Conservation (phyloP, 2,888 invertebrate genomes). For the Torymus aiolomorphi region DNA sequence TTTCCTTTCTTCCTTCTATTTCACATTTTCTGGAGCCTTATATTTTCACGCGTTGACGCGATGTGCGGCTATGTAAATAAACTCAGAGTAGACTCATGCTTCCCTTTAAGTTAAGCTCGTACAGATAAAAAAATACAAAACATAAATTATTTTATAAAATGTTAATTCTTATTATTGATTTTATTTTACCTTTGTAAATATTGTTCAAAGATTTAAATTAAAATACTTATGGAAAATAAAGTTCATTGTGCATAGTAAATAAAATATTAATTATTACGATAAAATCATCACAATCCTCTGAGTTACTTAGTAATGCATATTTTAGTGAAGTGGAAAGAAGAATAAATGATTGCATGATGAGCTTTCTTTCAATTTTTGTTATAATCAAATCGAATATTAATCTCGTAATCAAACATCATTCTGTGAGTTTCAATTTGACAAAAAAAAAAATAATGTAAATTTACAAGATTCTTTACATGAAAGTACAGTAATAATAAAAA, state of each 20-base stretch:
- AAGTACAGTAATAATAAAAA: not conserved
- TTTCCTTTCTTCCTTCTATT: conserved; percentile 47
- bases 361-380: no score
- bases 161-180: no score
- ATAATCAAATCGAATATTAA: not conserved
- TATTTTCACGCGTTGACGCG: conserved; percentile 71
- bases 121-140: not conserved
- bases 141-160: no score
- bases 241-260: no score
- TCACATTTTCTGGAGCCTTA: conserved; percentile 47
- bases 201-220: no score
- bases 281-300: not conserved
- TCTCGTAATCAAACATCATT: no score
- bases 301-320: not conserved
- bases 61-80: conserved; percentile 66
- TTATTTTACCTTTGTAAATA: no score
- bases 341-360: conserved; percentile 1
- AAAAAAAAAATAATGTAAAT: not conserved
- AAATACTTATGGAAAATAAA: no score
- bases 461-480: not conserved
- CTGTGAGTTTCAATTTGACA: no score
- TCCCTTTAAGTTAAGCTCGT: conserved; percentile 39
- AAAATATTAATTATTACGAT: no score
- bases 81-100: conserved; percentile 54
- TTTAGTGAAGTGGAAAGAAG: conserved; percentile 18